Evolutionary conservation across 2,113 vertebrate species (phyloP).

Genomic region (Eubucco bourcierii): DNA sequence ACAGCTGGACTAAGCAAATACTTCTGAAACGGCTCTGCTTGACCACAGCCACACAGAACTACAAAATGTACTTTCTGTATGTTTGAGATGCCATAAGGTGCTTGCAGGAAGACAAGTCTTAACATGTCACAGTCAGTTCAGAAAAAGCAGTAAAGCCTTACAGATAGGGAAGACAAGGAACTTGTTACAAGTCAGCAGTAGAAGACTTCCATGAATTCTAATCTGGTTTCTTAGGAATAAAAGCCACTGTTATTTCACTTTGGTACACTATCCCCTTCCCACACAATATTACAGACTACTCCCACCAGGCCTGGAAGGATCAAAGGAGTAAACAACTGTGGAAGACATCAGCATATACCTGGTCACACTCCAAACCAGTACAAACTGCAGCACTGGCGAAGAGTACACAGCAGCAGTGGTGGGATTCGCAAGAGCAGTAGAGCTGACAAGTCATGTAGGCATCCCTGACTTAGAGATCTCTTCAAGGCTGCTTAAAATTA

Average conservation of each 20-base stretch:
- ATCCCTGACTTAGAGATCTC: neutral
- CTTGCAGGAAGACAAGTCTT: neutral
- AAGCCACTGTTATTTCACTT: neutral
- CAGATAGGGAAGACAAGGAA: neutral
- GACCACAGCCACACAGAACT: neutral
- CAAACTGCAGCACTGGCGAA: neutral
- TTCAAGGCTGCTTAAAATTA: neutral
- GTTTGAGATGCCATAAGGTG: neutral
- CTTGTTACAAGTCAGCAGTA: neutral
- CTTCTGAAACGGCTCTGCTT: neutral
- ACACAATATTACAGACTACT: neutral
- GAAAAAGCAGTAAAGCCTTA: neutral
- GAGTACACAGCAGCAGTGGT: neutral
- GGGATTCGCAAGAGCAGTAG: neutral
- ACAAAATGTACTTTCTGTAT: neutral
- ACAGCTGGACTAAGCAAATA: neutral
- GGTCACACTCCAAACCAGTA: neutral
- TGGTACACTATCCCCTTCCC: neutral
- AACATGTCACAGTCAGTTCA: neutral
- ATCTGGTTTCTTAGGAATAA: neutral
- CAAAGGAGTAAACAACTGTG: neutral
- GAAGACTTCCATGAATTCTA: neutral
- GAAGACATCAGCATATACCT: neutral
- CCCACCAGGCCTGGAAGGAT: neutral
- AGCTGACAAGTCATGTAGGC: neutral